Base-by-base conservation (phyloP, 2,888 invertebrate genomes). In the Lasioglossum calceatum region DNA sequence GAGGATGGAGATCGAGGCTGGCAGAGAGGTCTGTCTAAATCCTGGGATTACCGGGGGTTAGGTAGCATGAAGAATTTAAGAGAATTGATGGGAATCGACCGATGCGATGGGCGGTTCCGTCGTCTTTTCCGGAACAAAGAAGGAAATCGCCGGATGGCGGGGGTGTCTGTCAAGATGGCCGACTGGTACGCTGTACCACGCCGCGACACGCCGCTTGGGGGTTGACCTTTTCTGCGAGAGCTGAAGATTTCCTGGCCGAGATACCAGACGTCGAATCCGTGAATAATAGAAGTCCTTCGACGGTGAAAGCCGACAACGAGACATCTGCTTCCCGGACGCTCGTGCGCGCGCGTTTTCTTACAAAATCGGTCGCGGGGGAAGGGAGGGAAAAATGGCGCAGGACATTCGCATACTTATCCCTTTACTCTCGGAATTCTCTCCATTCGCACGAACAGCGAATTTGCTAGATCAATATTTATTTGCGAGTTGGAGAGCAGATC, bases 81-180 rank as follows among this genome's bases (percentile, higher is more conserved):
- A 86, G 88, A 88, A 91, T 91, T 84, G 91, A 92, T 91, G 91
- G 89, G 88, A 90, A 89, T 89, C 84, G 88, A 89, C 72, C 77
- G 86, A 14, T 82, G 86, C 74, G 72, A 84, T 73, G 81, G 86
- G 84, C 72, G 80, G 81, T 73, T 77, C 54, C 73, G 67, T 67
- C 74, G 81, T 50, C 74, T 77, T 80, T 79, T 67, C 71, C 73
- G 82, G 89, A 79, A 88, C 87, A 91, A 91, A 90, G 87, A 87
- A 82, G 86, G 87, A 87, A 79, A 79, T 50, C 36, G 74, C 47
- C 81, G 74, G 61, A 78, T 58, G 78, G 81, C 82, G 77, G 82
- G 80, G 79, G 50, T 79, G 79, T 42, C 71, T 73, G 71, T 61
- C 82, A 87, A 88, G 83, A 88, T 88, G 88, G 87, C 88, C 75